Evolutionary conservation across 2,888 invertebrate species (phyloP).

Genomic region (Calephelis perditalis): DNA sequence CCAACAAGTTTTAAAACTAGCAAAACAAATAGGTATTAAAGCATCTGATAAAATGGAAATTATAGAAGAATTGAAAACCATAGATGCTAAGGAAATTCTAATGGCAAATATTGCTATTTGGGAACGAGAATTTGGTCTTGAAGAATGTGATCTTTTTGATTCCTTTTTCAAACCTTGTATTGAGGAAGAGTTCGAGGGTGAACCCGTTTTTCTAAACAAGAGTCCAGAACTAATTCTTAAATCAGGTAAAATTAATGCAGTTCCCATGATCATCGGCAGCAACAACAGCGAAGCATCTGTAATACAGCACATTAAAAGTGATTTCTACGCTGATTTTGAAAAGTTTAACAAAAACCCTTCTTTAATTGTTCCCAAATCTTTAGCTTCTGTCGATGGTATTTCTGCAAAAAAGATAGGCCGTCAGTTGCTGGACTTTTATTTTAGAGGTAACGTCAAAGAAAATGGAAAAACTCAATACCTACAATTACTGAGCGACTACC

Average conservation of each 20-base stretch:
- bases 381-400: conserved; percentile 39
- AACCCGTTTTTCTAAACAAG: conserved; percentile 59
- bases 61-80: conserved; percentile 49
- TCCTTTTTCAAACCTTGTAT: conserved; percentile 60
- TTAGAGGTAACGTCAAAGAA: conserved; percentile 50
- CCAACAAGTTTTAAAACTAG: conserved; percentile 44
- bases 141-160: conserved; percentile 43
- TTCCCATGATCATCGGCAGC: conserved; percentile 65
- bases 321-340: conserved; percentile 31
- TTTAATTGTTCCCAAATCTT: conserved; percentile 51
- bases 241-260: conserved; percentile 60
- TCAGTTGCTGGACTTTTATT: conserved; percentile 57
- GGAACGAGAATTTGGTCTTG: conserved; percentile 19
- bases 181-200: conserved; percentile 63
- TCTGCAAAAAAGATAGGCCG: conserved; percentile 49
- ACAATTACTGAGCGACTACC: conserved; percentile 61
- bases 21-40: conserved; percentile 48
- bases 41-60: conserved; percentile 46
- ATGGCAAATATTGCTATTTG: conserved; percentile 34
- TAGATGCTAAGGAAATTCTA: conserved; percentile 47
- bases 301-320: conserved; percentile 39
- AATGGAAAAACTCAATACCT: conserved; percentile 56
- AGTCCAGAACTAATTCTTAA: conserved; percentile 56
- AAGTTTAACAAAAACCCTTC: conserved; percentile 50
- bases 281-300: conserved; percentile 56